These are phyloP conservation scores for Xerus rutilus DNA, from an alignment of 2,797 vertebrate genomes.

Conservation along the genomic window DNA sequence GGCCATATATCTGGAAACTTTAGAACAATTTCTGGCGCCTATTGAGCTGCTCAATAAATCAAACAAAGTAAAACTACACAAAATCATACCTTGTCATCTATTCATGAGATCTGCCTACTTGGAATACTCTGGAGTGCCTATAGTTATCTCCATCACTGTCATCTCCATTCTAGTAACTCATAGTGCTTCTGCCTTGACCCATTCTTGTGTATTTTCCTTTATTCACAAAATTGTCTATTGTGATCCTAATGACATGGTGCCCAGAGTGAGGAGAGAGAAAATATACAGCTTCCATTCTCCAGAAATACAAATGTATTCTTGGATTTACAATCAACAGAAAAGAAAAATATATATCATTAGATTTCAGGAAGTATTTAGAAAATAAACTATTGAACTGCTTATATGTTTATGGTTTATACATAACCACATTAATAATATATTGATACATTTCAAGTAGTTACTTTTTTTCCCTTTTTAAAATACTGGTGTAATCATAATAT, in stretches of 20 bases:
- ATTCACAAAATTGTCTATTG: background rate
- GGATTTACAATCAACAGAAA: constrained; percentile 56
- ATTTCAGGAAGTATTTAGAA: constrained; percentile 59
- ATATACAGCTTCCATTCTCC: constrained; percentile 23
- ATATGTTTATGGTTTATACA: constrained; percentile 32
- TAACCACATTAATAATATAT: constrained; percentile 48
- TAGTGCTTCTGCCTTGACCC: background rate
- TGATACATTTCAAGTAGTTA: constrained; percentile 47
- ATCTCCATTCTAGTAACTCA: background rate
- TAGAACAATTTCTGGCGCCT: background rate
- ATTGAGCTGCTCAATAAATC: background rate
- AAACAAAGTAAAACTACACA: background rate
- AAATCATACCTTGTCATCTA: background rate
- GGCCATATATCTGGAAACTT: background rate
- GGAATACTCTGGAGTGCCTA: background rate
- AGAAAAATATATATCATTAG: background rate
- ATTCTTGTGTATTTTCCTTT: constrained; percentile 25
- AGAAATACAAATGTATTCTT: constrained; percentile 27
- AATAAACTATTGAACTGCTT: constrained; percentile 37
- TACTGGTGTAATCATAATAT: background rate
- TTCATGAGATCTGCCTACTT: background rate
- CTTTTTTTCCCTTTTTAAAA: constrained; percentile 39
- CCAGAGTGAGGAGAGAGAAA: constrained; percentile 5
- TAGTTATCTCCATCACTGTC: background rate
- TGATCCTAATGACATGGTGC: background rate